Evolutionary conservation across 2,113 vertebrate species (phyloP), one percentile per base, ranked within the genome.

Genomic region (Pseudolaguvia tuberculata): DNA sequence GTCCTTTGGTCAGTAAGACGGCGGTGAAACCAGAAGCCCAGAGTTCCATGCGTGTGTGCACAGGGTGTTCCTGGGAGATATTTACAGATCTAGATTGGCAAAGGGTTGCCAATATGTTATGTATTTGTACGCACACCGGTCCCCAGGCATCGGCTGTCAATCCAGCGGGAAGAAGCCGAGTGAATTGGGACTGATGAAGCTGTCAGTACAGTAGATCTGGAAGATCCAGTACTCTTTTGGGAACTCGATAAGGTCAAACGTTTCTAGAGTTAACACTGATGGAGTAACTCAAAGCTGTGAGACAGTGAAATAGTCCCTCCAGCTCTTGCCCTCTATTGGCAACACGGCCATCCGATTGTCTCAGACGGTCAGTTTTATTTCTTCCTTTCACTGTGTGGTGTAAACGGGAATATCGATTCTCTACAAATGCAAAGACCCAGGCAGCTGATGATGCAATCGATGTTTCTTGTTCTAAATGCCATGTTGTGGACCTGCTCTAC

Each of bases 191-290:
- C 61, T 53, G 62, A 72, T 62, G 50, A 31, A 72, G 63, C 78
- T 51, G 48, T 10, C 39, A 77, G 73, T 42, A 48, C 47, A 11
- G 59, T 72, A 48, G 73, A 77, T 70, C 57, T 55, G 58, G 59
- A 69, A 61, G 56, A 79, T 59, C 48, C 52, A 15, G 35, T 56
- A 55, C n/a, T 62, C 63, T 42, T 45, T 52, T 53, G 66, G 65
- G 35, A 72, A 9, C 27, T 47, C 57, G 53, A 59, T 66, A 78
- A 76, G 75, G 75, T 80, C 78, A 76, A 81, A 27, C 29, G 67
- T 68, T 68, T 57, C 47, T 51, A 35, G 61, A 80, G 74, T 67
- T 50, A 67, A 50, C 63, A 29, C 23, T 67, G 73, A 73, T 65
- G 42, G 62, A 39, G n/a, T 57, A 57, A 73, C 68, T 78, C 72